Percentiles rank a stretch among this genome's conserved stretches.
Evolutionary conservation across 2,888 invertebrate species (phyloP).

Genomic region (Plutella xylostella): DNA sequence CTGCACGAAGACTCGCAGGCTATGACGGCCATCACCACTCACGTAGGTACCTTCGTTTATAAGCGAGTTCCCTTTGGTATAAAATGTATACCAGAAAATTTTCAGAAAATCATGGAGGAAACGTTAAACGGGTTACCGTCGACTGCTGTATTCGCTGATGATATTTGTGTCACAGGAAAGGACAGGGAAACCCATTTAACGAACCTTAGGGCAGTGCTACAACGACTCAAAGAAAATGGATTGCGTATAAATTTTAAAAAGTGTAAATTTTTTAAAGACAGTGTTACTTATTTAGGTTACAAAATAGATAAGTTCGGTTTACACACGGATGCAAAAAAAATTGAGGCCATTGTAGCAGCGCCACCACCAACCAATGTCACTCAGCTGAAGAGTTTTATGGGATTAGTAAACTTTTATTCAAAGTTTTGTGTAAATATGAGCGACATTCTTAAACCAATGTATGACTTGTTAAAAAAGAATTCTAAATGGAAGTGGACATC

Average conservation of each 20-base stretch:
- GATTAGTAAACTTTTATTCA: no score
- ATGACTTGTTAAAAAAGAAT: no score
- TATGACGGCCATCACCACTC: conserved; percentile 20
- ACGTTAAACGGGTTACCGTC: conserved; percentile 17
- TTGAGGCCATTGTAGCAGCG: no score
- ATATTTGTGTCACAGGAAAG: conserved; percentile 18
- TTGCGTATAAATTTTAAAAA: conserved; percentile 16
- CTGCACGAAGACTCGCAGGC: conserved; percentile 17
- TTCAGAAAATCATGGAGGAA: conserved; percentile 24
- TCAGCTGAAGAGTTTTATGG: no score
- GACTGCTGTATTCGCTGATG: conserved; percentile 19
- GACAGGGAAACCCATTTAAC: conserved; percentile 10
- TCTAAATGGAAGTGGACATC: no score
- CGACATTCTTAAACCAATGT: no score
- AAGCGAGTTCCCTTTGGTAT: conserved; percentile 16
- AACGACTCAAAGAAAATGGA: conserved; percentile 12
- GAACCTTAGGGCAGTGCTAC: conserved; percentile 19
- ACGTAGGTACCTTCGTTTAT: conserved; percentile 20
- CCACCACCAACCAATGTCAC: no score
- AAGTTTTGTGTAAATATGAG: no score
- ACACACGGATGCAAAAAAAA: no score
- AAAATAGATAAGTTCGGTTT: conserved; percentile 17
- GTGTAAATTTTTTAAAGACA: conserved; percentile 19
- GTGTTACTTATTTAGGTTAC: conserved; percentile 17
- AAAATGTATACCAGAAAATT: conserved; percentile 21